Conservation (phyloP, 2,797 vertebrate genomes). For the Echeneis naucrates region DNA sequence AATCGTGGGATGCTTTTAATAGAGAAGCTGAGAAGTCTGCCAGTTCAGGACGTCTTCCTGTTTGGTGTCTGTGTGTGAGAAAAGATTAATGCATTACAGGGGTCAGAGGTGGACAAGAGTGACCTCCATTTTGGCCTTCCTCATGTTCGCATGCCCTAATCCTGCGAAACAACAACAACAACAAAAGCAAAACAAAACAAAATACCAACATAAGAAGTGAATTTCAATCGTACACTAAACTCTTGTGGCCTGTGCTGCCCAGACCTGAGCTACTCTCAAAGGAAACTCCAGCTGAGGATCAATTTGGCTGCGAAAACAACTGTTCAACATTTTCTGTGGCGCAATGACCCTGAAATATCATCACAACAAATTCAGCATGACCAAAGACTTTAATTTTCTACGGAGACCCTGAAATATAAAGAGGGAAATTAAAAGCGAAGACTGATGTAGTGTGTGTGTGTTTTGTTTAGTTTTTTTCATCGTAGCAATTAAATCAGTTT, state of each 20-base stretch:
- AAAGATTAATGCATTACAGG: constrained; percentile 57
- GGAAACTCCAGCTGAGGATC: not conserved
- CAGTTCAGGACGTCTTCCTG: constrained; percentile 12
- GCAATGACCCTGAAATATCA: constrained; percentile 11
- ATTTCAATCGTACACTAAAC: constrained; percentile 12
- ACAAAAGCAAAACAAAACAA: not conserved
- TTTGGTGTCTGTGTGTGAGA: constrained; percentile 18
- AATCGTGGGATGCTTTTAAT: not conserved
- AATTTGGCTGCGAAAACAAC: not conserved
- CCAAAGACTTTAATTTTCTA: not conserved
- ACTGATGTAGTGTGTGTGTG: no score
- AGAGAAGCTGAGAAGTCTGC: not conserved
- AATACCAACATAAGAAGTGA: no score
- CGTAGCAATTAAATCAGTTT: not conserved
- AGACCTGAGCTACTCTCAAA: not conserved
- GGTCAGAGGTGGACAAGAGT: constrained; percentile 60
- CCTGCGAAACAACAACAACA: constrained; percentile 50
- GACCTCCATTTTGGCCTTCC: constrained; percentile 50
- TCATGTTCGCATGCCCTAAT: constrained; percentile 70
- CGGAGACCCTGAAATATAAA: not conserved
- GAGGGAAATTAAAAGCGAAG: no score
- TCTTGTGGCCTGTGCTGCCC: not conserved
- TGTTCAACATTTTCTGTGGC: not conserved
- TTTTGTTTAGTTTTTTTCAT: constrained; percentile 11
- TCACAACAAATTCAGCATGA: not conserved